These are phyloP conservation scores for Eubucco bourcierii DNA, from an alignment of 2,113 vertebrate species.

Conservation along the genomic window DNA sequence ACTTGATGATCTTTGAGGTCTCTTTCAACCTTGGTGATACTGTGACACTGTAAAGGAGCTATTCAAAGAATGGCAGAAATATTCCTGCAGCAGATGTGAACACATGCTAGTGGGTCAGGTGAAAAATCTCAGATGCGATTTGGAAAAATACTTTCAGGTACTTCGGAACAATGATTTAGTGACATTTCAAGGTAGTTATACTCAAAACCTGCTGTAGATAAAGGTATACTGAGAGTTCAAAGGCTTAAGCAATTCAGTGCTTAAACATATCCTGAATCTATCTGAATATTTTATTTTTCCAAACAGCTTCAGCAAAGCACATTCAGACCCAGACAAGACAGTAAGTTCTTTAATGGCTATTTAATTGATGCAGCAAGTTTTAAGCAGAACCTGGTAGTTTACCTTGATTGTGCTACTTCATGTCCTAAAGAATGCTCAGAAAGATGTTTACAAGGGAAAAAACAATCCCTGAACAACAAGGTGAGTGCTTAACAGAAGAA, in stretches of 20 bases:
- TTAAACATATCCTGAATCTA: background rate
- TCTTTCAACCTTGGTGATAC: too few species aligned
- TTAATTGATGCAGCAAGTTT: background rate
- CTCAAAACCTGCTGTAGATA: background rate
- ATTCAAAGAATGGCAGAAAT: background rate
- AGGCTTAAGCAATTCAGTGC: background rate
- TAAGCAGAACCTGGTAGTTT: background rate
- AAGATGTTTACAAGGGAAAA: background rate
- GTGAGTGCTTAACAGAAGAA: background rate
- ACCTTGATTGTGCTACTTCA: background rate
- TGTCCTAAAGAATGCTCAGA: background rate
- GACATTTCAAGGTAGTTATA: conserved; percentile 1
- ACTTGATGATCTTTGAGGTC: too few species aligned
- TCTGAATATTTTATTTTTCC: background rate
- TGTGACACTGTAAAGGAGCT: too few species aligned
- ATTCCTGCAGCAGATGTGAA: background rate
- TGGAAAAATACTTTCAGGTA: background rate
- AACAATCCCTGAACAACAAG: background rate
- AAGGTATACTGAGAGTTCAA: background rate
- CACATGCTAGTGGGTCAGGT: background rate
- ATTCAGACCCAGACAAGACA: background rate
- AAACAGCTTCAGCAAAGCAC: background rate
- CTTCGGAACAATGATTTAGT: background rate
- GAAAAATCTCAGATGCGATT: background rate
- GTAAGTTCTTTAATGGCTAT: background rate